phyloP scores from a whole-genome alignment of 2,797 vertebrate species.

The Ispidina picta region DNA sequence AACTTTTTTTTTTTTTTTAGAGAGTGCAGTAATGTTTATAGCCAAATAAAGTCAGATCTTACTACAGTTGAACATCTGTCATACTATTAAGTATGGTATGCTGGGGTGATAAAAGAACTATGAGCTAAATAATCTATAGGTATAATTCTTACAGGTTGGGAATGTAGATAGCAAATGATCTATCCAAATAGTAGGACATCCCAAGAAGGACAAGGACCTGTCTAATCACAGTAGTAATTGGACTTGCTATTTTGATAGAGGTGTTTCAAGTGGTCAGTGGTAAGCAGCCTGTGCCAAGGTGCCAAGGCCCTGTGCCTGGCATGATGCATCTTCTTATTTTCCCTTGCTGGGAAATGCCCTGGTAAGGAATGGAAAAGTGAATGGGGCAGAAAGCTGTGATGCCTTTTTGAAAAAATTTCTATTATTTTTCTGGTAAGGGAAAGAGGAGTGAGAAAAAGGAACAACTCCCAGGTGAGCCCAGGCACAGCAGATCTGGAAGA shows the following conservation, averaged over 20 bases:
- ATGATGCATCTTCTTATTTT: not conserved
- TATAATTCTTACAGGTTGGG: not conserved
- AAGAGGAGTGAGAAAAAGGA: not conserved
- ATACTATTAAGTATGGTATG: not conserved
- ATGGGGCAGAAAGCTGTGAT: not conserved
- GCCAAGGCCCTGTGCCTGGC: not conserved
- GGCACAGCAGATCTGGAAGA: not conserved
- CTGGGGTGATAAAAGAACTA: not conserved
- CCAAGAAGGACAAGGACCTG: not conserved
- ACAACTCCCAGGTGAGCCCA: not conserved
- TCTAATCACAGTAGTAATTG: not conserved
- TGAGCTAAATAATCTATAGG: not conserved
- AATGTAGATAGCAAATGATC: not conserved
- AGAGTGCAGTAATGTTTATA: not conserved
- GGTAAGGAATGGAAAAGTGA: not conserved
- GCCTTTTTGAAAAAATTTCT: not conserved
- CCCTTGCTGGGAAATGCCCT: not conserved
- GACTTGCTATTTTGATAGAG: not conserved
- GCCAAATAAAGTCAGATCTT: not conserved
- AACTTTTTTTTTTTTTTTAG: not conserved
- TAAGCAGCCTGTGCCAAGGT: not conserved
- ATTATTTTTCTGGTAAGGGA: not conserved
- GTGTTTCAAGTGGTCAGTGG: accelerated
- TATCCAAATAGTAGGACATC: not conserved
- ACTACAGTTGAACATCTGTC: not conserved